Percentiles rank a stretch among this genome's conserved stretches.
These are phyloP conservation scores for Ictalurus punctatus DNA, from an alignment of 2,113 vertebrate genomes.

Conservation along the genomic window DNA sequence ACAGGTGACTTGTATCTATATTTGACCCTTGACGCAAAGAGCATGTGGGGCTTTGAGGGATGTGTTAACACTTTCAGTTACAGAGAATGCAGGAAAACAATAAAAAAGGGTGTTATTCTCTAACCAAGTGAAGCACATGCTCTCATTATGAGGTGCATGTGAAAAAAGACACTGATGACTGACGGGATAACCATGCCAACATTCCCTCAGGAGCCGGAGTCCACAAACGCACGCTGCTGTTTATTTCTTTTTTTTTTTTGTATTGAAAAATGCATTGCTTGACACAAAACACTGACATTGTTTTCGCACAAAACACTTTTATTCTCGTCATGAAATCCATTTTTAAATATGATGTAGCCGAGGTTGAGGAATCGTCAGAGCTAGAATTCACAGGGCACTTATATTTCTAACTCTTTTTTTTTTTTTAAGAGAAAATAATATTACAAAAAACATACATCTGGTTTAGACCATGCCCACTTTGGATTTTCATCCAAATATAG, in stretches of 20 bases:
- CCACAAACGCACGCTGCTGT: not conserved
- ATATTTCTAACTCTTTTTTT: not conserved
- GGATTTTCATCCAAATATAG: not conserved
- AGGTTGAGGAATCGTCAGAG: not conserved
- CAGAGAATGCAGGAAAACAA: not conserved
- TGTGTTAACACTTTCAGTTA: slow-evolving; percentile 17
- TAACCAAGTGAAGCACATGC: not conserved
- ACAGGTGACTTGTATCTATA: not conserved
- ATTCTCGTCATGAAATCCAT: not conserved
- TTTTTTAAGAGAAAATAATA: not conserved
- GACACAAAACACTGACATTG: not conserved
- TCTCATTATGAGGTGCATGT: slow-evolving; percentile 13
- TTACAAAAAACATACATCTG: not conserved
- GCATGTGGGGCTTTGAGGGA: slow-evolving; percentile 20
- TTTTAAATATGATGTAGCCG: not conserved
- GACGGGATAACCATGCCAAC: slow-evolving; percentile 5
- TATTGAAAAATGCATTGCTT: not conserved
- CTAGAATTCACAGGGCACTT: not conserved
- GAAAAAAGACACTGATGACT: not conserved
- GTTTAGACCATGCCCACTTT: not conserved
- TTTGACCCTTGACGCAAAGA: not conserved
- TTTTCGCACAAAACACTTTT: not conserved
- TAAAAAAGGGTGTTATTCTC: not conserved
- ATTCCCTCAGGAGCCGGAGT: not conserved
- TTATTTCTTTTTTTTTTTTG: not conserved